Evolutionary conservation across 2,888 invertebrate genomes (phyloP).

Genomic region (Dicyrtomina minuta): DNA sequence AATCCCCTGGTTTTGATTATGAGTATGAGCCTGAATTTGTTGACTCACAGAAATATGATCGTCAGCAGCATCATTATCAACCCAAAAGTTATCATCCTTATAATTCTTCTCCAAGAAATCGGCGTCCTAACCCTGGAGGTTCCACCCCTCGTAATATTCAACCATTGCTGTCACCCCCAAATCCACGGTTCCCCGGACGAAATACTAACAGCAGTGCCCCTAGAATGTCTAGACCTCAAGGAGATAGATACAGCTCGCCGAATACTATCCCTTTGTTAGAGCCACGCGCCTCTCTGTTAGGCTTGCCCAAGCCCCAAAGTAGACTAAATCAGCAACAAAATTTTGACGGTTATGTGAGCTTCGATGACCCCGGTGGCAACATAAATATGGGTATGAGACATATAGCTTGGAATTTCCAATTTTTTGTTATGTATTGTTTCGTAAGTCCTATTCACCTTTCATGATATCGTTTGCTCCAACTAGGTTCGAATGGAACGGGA

Average conservation of each 20-base stretch:
- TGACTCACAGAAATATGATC: not conserved
- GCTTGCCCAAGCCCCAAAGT: not conserved
- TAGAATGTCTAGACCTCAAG: constrained; percentile 10
- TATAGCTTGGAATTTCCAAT: not conserved
- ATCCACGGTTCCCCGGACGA: constrained; percentile 1
- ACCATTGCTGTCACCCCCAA: not conserved
- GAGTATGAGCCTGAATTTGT: constrained; percentile 6
- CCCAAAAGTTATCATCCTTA: constrained; percentile 11
- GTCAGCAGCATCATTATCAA: constrained; percentile 9
- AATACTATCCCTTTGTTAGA: constrained; percentile 11
- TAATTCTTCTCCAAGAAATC: constrained; percentile 7
- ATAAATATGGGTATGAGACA: not conserved
- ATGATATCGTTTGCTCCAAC: too few species aligned
- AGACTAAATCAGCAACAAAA: not conserved
- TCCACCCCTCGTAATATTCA: not conserved
- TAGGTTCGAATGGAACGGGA: constrained; percentile 6
- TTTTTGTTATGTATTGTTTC: not conserved
- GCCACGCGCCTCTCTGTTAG: not conserved
- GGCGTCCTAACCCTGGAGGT: not conserved
- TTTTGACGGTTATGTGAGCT: not conserved
- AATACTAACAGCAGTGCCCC: constrained; percentile 4
- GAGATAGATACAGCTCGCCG: not conserved
- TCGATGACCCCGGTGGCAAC: not conserved
- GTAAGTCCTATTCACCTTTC: too few species aligned
- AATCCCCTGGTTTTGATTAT: constrained; percentile 2